These are phyloP conservation scores for Macrostomum lignano DNA, from an alignment of 1,140 invertebrate species.

Conservation along the genomic window DNA sequence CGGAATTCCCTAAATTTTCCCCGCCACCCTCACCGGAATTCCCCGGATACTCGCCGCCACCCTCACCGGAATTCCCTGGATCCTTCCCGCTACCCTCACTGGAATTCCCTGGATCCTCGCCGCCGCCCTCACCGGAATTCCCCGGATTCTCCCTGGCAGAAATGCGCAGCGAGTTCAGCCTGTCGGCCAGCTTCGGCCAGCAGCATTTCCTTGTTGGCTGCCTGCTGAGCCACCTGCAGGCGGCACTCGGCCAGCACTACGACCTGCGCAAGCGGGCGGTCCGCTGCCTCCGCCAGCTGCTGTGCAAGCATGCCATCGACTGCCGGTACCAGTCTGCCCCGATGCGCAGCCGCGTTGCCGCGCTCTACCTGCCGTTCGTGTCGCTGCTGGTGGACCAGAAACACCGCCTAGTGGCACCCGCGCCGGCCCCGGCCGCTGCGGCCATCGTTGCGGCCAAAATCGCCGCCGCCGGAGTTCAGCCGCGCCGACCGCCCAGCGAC, in stretches of 20 bases:
- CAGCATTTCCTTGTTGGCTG: constrained; percentile 53
- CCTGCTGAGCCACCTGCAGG: constrained; percentile 36
- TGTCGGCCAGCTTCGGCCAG: constrained; percentile 45
- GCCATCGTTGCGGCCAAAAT: no score
- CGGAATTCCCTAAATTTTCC: no score
- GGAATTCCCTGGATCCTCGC: no score
- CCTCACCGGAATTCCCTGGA: no score
- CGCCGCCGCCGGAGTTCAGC: no score
- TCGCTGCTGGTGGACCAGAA: constrained; percentile 47
- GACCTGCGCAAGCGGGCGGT: constrained; percentile 45
- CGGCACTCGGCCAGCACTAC: constrained; percentile 44
- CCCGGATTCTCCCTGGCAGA: no score
- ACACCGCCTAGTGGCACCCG: constrained; percentile 27
- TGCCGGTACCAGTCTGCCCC: constrained; percentile 39
- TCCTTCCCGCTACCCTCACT: no score
- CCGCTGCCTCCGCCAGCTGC: constrained; percentile 41
- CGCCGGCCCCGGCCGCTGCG: not conserved
- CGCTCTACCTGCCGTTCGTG: constrained; percentile 54
- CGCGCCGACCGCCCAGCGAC: no score
- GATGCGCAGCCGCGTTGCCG: constrained; percentile 46
- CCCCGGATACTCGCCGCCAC: no score
- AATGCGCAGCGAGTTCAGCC: constrained; percentile 26
- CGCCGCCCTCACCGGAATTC: no score
- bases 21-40: no score
- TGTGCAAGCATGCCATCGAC: constrained; percentile 64